A percentile compares a stretch with the other conserved stretches of the same genome.
Conservation (phyloP, 2,797 vertebrate species). For the Acanthurus lineatus region DNA sequence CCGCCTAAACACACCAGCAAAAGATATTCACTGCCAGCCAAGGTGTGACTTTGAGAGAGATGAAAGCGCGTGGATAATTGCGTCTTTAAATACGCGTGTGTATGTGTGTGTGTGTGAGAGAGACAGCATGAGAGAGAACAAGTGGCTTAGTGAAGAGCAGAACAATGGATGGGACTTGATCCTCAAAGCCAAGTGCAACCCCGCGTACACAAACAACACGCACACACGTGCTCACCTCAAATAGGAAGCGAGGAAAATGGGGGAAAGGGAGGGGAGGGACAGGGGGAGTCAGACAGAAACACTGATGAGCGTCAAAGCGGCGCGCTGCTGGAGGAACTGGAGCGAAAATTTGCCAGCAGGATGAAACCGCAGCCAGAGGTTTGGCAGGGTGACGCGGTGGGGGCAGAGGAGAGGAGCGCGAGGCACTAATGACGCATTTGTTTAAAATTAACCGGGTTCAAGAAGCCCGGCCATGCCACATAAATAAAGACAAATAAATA, state of each 20-base stretch:
- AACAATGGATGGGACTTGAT: constrained; percentile 68
- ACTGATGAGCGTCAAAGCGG: constrained; percentile 35
- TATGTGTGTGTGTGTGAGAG: not conserved
- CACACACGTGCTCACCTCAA: constrained; percentile 26
- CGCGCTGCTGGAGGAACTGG: constrained; percentile 42
- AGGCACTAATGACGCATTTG: constrained; percentile 21
- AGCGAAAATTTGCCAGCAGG: constrained; percentile 41
- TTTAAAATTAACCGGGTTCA: constrained; percentile 1
- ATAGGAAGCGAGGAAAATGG: constrained; percentile 37
- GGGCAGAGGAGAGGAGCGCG: too few relatives aligned
- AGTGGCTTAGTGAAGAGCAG: constrained; percentile 41
- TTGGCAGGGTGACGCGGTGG: not conserved
- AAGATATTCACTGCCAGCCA: not conserved
- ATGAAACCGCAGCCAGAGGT: constrained; percentile 36
- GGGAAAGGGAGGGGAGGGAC: not conserved
- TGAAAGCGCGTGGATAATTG: constrained; percentile 26
- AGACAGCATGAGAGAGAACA: constrained; percentile 21
- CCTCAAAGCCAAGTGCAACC: constrained; percentile 53
- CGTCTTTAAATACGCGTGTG: not conserved
- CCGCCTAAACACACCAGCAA: constrained; percentile 1
- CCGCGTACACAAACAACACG: constrained; percentile 7
- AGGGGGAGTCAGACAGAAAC: constrained; percentile 40
- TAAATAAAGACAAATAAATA: constrained; percentile 78
- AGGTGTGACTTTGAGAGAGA: constrained; percentile 49
- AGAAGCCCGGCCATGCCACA: constrained; percentile 28